Percentiles rank a stretch among this genome's conserved stretches.
Evolutionary conservation across 1,140 invertebrate genomes (phyloP).

Genomic region (Matsumurasca onukii): DNA sequence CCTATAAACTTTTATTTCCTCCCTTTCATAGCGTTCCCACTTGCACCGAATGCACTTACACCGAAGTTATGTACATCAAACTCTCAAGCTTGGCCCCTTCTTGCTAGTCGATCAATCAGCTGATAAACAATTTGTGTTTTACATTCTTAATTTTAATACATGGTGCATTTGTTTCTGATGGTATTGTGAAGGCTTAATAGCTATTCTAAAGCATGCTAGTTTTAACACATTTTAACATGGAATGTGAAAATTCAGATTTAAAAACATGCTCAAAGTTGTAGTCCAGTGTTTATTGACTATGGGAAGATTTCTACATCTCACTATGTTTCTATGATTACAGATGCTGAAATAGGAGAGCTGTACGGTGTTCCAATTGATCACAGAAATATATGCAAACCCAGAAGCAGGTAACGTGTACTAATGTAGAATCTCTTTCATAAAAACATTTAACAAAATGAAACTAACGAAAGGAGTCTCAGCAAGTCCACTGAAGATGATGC

Average conservation of each 20-base stretch:
- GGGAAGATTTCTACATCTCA: neutral
- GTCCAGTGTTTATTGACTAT: neutral
- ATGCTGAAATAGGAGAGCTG: slow-evolving; percentile 64
- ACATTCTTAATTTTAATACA: no score
- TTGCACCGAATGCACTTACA: no score
- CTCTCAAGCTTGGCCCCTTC: no score
- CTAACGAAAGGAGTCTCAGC: neutral
- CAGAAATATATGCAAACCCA: slow-evolving; percentile 70
- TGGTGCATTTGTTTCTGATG: no score
- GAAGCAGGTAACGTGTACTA: slow-evolving; percentile 48
- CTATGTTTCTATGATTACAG: slow-evolving; percentile 47
- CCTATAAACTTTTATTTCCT: no score
- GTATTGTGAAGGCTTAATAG: no score
- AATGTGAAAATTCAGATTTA: neutral
- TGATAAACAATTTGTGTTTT: no score
- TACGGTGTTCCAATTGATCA: slow-evolving; percentile 67
- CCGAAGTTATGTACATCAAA: no score
- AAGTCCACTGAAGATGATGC: neutral
- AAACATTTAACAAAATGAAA: neutral
- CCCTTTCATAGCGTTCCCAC: no score
- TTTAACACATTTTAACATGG: no score
- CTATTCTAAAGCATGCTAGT: no score
- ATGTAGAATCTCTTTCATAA: slow-evolving; percentile 25
- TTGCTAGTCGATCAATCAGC: no score
- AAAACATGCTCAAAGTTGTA: neutral